Base-by-base conservation (phyloP, 2,888 invertebrate species). In the Cephus nigrinus region DNA sequence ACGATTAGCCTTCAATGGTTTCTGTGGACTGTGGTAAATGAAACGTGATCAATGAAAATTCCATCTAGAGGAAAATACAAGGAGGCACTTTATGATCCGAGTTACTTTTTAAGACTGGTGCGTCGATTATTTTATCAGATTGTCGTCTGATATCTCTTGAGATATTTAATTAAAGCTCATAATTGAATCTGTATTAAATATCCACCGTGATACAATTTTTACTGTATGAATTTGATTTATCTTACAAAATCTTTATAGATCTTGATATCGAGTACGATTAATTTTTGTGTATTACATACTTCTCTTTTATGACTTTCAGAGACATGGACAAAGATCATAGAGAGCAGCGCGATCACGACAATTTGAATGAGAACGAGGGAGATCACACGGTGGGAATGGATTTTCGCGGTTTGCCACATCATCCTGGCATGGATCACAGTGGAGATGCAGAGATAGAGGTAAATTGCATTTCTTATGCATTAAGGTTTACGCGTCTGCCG, bases 311-410 rank as follows among this genome's bases (percentile, higher is more conserved):
- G 55, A 3, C 55, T 55, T 55, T 55, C 55, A 84, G 77, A 85
- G 87, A 87, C 82, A 90, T 90, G 90, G 90, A 90, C 78, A 89
- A 89, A 80, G 88, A 90, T 78, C 85, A 83, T 74, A 86, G 87
- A 80, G 87, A 88, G 77, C 86, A 87, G 75, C 86, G 84, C 76
- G 86, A 88, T 79, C 87, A 86, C 80, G 89, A 89, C 71, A 86
- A 84, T 84, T 78, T 82, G 76, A 86, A 84, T 81, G 88, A 87
- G 75, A 88, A 84, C 80, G 90, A 89, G 68, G 84, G 81, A 73
- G 88, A 88, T 71, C 71, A 71, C 71, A 86, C 86, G 82, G 77
- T 86, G 76, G 87, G 84, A 83, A 88, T 89, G 88, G 88, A 89
- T 82, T 88, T 86, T 78, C 87, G 86, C 82, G 86, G 85, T 79